Percentiles rank a stretch among this genome's conserved stretches.
These are phyloP conservation scores for Orestias chungarensis DNA, from an alignment of 2,797 vertebrate species.

Conservation along the genomic window DNA sequence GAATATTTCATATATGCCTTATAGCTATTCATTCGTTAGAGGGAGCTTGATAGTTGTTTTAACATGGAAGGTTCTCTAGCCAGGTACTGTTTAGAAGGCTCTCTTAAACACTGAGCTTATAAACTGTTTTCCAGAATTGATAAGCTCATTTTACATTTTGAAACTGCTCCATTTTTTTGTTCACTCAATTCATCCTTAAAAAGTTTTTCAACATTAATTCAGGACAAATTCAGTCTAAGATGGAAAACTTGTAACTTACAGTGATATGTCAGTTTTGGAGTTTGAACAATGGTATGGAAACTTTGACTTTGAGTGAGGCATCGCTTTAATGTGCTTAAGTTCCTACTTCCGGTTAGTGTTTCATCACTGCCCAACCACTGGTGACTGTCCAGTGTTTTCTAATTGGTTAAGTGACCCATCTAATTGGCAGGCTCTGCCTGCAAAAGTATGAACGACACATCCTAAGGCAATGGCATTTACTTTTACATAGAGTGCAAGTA, in stretches of 20 bases:
- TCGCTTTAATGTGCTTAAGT: conserved; percentile 51
- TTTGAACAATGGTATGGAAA: background rate
- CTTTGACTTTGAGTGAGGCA: conserved; percentile 48
- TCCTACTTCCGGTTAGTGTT: conserved; percentile 51
- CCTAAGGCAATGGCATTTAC: conserved; percentile 68
- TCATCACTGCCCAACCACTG: conserved; percentile 43
- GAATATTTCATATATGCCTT: background rate
- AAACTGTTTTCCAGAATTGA: background rate
- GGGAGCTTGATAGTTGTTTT: background rate
- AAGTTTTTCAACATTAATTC: background rate
- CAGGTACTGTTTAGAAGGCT: background rate
- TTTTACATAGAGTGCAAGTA: conserved; percentile 65
- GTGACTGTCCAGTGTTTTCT: conserved; percentile 37
- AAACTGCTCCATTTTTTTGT: background rate
- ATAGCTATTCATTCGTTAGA: background rate
- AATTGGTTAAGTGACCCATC: conserved; percentile 36
- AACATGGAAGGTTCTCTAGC: background rate
- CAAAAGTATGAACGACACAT: conserved; percentile 67
- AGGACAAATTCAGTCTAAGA: background rate
- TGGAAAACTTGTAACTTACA: background rate
- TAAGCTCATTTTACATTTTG: background rate
- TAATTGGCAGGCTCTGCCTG: conserved; percentile 37
- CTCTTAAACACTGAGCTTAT: background rate
- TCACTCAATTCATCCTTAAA: background rate
- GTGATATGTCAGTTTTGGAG: background rate